Evolutionary conservation across 2,797 vertebrate species (phyloP), one percentile per base, ranked within the genome.

Genomic region (Cirrhinus mrigala): DNA sequence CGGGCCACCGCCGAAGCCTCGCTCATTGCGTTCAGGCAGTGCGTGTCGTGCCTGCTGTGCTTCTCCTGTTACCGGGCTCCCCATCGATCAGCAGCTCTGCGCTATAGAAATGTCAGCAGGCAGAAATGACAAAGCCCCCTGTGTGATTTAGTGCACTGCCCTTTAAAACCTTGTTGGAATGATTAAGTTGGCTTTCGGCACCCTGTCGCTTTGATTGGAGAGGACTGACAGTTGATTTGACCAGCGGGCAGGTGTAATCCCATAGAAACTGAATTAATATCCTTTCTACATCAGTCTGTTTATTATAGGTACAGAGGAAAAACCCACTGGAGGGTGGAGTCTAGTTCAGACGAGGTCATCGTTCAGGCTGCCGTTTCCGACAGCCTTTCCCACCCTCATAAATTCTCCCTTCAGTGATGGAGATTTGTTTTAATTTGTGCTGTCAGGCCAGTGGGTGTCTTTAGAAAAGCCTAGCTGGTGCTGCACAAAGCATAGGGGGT

Each of bases 71-170:
- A 66, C 82, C 5, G 15, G 37, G 7, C 24, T 76, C 75, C 79
- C 76, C 46, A 62, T 84, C 40, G 52, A 74, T 87, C 85, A 78
- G 29, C 81, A 82, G 69, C 54, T 20, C 60, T 46, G 79, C 52
- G 29, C 74, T 18, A n/a, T 62, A 66, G 29, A 87, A 89, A 88
- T 85, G 76, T 84, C 86, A 86, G 27, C 56, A 54, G 84, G 81
- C 87, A 82, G 33, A 85, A 82, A 86, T 86, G 79, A 69, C 52
- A 18, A n/a, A 85, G 46, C 18, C 74, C 58, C 22, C 75, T 74
- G 69, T 75, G 87, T 92, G 91, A 93, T 93, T 91, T 93, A 93
- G 87, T 88, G 91, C 20, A 54, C 27, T 92, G 92, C 89, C 91
- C 94, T 95, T 94, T 93, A 88, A 91, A 89, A 86, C 82, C 64